Base-by-base conservation (phyloP, 2,113 vertebrate species). In the Mesoclemmys tuberculata region DNA sequence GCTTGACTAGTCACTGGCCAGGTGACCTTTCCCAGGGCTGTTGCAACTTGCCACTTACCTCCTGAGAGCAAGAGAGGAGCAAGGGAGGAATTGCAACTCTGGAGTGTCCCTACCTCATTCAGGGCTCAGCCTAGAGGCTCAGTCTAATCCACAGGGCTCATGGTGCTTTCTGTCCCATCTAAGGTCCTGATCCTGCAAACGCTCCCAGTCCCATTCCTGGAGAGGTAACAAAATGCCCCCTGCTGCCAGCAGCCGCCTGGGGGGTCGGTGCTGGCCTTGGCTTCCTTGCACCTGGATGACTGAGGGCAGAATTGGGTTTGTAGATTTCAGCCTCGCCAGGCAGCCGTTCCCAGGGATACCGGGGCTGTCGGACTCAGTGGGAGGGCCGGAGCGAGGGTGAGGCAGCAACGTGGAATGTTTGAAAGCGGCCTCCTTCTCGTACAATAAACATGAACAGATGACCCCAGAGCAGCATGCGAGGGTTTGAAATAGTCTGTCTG, bases 371-470 rank as follows among this genome's bases (percentile, higher is more conserved):
- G 6, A 3, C 7, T 2, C 2, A 2, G 82, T 51, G 91, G 96
- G 94, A 93, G 94, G 87, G 91, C 89, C 85, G 46, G 54, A 10
- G 27, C 52, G 74, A 1, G 27, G 90, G 22, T n/a, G 90, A 91
- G 92, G 82, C 82, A 74, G 78, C 7, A 1, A 48, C 86, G 44
- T 82, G 96, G 96, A 96, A 95, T 94, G 95, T 79, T 93, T 75
- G 78, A 77, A 90, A 2, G 35, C 21, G 3, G 90, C 91, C 96
- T 93, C 91, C 93, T 92, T 95, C 85, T 90, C 87, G 92, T 81
- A 49, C 96, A 90, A 94, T 93, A 90, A 97, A 95, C 94, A 94
- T 49, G 79, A 91, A 94, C 56, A 35, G 93, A 7, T 96, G 96
- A 96, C 94, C 96, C 93, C 24, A 2, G 22, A 90, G 95, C 12